A percentile compares a stretch with the other conserved stretches of the same genome.
Conservation (phyloP, 2,888 invertebrate species). For the Tipula vernalis region DNA sequence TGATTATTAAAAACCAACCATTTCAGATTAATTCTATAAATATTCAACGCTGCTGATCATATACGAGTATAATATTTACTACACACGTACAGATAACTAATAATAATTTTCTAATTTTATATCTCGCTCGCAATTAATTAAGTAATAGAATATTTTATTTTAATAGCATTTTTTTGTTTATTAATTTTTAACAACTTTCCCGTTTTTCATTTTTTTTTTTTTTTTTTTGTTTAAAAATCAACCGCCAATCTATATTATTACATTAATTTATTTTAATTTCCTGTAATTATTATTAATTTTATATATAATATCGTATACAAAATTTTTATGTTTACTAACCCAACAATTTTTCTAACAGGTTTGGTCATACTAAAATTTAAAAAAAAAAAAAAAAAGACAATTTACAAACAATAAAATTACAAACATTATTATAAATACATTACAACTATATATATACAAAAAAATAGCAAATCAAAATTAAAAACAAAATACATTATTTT, state of each 20-base stretch:
- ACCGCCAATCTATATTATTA: neutral
- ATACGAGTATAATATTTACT: neutral
- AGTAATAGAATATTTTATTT: neutral
- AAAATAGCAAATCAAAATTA: neutral
- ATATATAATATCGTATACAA: neutral
- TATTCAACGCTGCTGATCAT: neutral
- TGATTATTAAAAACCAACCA: neutral
- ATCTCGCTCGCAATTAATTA: neutral
- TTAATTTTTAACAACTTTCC: neutral
- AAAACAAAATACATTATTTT: neutral
- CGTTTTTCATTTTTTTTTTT: neutral
- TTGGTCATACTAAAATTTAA: conserved; percentile 33
- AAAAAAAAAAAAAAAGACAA: neutral
- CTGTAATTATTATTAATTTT: neutral
- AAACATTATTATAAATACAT: neutral
- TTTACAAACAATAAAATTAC: neutral
- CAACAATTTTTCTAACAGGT: conserved; percentile 31
- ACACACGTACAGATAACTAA: neutral
- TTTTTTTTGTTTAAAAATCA: neutral
- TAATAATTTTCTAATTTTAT: neutral
- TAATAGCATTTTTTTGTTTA: neutral
- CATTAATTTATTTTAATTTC: neutral
- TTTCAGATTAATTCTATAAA: neutral
- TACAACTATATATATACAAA: neutral
- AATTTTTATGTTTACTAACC: conserved; percentile 7